phyloP scores from a whole-genome alignment of 2,888 invertebrate species.

The Metopia argyrocephala region DNA sequence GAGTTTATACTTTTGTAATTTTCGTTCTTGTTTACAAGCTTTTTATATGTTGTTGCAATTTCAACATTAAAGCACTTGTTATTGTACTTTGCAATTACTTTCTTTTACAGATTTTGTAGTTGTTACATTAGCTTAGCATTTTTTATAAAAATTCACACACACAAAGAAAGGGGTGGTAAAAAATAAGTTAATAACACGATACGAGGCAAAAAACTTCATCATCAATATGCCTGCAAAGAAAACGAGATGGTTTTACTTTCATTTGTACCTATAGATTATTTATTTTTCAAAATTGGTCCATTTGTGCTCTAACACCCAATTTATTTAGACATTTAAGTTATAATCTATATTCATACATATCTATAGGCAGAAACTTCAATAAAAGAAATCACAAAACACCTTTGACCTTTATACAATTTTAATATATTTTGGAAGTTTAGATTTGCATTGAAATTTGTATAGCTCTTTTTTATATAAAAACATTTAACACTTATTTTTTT shows the following conservation, averaged over 20 bases:
- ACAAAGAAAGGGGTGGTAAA: not conserved
- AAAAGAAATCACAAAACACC: conserved; percentile 4
- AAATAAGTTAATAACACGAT: not conserved
- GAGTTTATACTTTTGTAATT: conserved; percentile 12
- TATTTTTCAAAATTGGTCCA: conserved; percentile 22
- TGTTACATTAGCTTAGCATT: conserved; percentile 5
- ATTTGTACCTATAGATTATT: conserved; percentile 18
- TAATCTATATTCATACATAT: not conserved
- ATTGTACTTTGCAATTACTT: conserved; percentile 20
- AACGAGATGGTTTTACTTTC: conserved; percentile 55
- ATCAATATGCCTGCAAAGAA: not conserved
- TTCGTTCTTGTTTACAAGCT: not conserved
- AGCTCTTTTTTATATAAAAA: not conserved
- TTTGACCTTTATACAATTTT: conserved; percentile 49
- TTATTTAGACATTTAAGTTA: not conserved
- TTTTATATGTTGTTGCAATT: not conserved
- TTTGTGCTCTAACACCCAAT: not conserved
- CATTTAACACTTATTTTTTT: not conserved
- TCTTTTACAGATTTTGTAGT: conserved; percentile 29
- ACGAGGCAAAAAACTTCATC: not conserved
- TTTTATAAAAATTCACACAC: not conserved
- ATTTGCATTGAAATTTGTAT: not conserved
- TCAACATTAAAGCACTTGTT: conserved; percentile 12
- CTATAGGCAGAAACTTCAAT: not conserved
- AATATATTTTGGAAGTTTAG: not conserved